These are phyloP conservation scores for Oryzias woworae DNA, from an alignment of 2,113 vertebrate species.

Conservation along the genomic window DNA sequence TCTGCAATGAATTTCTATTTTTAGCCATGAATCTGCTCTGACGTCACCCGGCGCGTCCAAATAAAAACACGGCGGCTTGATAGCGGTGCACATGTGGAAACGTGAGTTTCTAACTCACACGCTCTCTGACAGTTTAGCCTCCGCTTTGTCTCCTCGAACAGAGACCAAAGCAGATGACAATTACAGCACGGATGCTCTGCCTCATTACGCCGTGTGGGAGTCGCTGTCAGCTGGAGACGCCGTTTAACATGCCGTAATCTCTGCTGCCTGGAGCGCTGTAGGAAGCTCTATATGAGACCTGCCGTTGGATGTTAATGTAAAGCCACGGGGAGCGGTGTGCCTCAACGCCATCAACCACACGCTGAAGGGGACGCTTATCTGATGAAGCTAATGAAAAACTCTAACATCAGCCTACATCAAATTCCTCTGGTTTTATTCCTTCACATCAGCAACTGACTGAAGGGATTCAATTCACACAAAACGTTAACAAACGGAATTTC, in stretches of 20 bases:
- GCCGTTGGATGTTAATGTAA: conserved; percentile 31
- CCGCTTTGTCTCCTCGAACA: conserved; percentile 30
- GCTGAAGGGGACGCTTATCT: neutral
- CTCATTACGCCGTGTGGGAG: conserved; percentile 48
- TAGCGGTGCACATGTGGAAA: conserved; percentile 4
- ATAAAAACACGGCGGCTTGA: conserved; percentile 6
- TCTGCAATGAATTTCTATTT: conserved; percentile 57
- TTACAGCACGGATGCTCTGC: conserved; percentile 39
- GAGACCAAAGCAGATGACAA: conserved; percentile 43
- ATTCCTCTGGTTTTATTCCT: too few relatives aligned
- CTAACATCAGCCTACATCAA: too few relatives aligned
- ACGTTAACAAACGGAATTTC: too few relatives aligned
- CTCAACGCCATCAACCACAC: conserved; percentile 15
- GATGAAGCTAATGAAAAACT: neutral
- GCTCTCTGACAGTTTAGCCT: conserved; percentile 32
- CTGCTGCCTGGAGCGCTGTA: conserved; percentile 16
- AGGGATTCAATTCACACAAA: too few relatives aligned
- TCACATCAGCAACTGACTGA: too few relatives aligned
- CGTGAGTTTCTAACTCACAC: neutral
- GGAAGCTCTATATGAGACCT: conserved; percentile 43
- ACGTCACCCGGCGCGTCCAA: conserved; percentile 30
- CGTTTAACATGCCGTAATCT: conserved; percentile 45
- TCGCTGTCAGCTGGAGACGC: conserved; percentile 40
- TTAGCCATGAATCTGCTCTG: conserved; percentile 49
- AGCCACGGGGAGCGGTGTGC: conserved; percentile 35